Base-by-base conservation (phyloP, 30 jellyfish, hydroid and myxozoan species). In the Chrysaora quinquecirrha region DNA sequence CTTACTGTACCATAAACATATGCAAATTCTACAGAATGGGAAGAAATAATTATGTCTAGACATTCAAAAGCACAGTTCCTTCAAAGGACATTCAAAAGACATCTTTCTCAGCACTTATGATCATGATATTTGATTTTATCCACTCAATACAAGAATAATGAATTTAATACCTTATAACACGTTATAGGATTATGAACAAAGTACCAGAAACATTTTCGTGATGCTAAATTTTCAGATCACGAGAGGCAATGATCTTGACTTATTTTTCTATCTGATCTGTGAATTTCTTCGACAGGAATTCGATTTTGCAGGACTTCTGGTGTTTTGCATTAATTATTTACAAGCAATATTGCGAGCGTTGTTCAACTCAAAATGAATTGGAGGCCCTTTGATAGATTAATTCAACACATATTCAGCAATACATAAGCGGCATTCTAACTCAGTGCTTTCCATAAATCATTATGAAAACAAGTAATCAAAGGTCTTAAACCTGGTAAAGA, bases 251-350 rank as follows among this genome's bases (percentile, higher is more conserved):
- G 68, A 20, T 52, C 68, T 6, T 20, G 68, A 20, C 29, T 52
- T 2, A 16, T 10, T 16, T 52, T 52, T 4, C 19, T 52, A 10
- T 52, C 68, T 52, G 27, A 4, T 10, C 16, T 25, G 68, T 3
- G 25, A 52, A 52, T 52, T 3, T 4, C 19, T 52, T 52, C 68
- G 29, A 52, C 68, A 10, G 68, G 68, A 52, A 52, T 52, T n/a
- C n/a, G n/a, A n/a, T n/a, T n/a, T 52, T 52, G 68, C 68, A 10
- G 29, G 68, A 52, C 24, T 52, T 52, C 29, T 16, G 29, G 68
- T 52, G 29, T 10, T 20, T 9, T 52, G 6, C 29, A 52, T 52
- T 10, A 52, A 52, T 3, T 4, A 52, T 52, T 52, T 2, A 52
- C 19, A 25, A 38, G 68, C n/a, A n/a, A n/a, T n/a, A n/a, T n/a